Evolutionary conservation across 2,888 invertebrate genomes (phyloP), one percentile per base, ranked within the genome.

Genomic region (Trissolcus japonicus): DNA sequence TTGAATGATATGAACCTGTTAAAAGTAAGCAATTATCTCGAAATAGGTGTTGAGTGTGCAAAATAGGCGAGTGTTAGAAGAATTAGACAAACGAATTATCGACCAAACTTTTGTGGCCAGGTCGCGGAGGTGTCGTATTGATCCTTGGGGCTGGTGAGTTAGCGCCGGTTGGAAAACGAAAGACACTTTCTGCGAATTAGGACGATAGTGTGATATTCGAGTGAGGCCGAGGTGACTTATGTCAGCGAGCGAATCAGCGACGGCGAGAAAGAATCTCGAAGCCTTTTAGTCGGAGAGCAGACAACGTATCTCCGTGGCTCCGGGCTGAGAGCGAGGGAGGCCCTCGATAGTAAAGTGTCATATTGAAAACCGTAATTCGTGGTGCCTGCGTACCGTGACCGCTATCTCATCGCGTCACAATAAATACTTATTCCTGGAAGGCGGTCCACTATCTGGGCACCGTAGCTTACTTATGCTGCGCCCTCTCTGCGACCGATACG

Each of bases 381-480:
- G 79, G 80, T 78, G 82, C 79, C 80, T 77, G 78, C 72, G 78
- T 81, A 80, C 84, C 84, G 83, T 83, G 85, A 84, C 82, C 84
- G 84, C 85, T 88, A 88, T 88, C 88, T 85, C 85, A 86, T 87
- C 85, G 85, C 85, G 87, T 88, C 88, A 87, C 88, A 88, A 89
- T 89, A 88, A 89, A 89, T 89, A 88, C 88, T 85, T 87, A 88
- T 88, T 88, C 88, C 83, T 86, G 88, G 88, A 89, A 88, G 87
- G 86, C 83, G 81, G 84, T 81, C 82, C 78, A 76, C 77, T 82
- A 81, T 81, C 81, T 76, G 72, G 71, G 56, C 59, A 67, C 76
- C 71, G 78, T 68, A 82, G 83, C 86, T 87, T 86, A 88, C 87
- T 87, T 86, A 83, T 83, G 84, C 83, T 80, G 79, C 83, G 82